Conservation (phyloP, 2,797 vertebrate genomes). For the Botia kubotai region DNA sequence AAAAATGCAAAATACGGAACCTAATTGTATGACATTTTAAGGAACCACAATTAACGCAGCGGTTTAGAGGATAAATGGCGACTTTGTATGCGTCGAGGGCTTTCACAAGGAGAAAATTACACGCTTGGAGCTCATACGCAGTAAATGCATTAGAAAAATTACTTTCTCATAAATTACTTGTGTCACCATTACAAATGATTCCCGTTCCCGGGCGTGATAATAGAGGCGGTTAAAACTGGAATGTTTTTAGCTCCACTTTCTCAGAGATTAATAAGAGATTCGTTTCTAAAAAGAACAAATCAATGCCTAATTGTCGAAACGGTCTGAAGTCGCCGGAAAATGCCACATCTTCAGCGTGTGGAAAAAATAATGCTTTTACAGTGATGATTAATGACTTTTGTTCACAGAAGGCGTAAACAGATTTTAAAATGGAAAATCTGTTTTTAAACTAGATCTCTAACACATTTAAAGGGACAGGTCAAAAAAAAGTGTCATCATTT, state of each 20-base stretch:
- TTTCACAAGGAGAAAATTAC: constrained; percentile 37
- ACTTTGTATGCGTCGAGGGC: constrained; percentile 3
- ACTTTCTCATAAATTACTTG: constrained; percentile 42
- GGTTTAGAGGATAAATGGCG: constrained; percentile 8
- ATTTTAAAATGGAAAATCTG: neutral
- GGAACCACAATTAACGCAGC: neutral
- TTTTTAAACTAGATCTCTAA: too few species aligned
- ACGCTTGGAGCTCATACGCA: constrained; percentile 16
- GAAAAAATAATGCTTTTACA: neutral
- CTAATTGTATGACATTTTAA: neutral
- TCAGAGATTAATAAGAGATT: constrained; percentile 35
- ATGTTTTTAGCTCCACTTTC: constrained; percentile 15
- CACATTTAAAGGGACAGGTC: neutral
- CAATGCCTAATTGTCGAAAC: constrained; percentile 23
- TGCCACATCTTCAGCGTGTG: neutral
- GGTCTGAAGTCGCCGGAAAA: neutral
- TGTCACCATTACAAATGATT: constrained; percentile 44
- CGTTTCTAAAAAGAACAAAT: constrained; percentile 28
- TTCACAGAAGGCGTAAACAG: neutral
- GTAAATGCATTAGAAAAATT: constrained; percentile 45
- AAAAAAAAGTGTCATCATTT: neutral
- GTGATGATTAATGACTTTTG: constrained; percentile 25
- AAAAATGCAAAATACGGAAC: neutral
- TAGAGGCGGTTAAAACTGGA: constrained; percentile 25
- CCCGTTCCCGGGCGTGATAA: constrained; percentile 35